Percentiles rank a stretch among this genome's conserved stretches.
Evolutionary conservation across 35 echinoderm and acorn worm species (phyloP).

Genomic region (Eucidaris tribuloides): DNA sequence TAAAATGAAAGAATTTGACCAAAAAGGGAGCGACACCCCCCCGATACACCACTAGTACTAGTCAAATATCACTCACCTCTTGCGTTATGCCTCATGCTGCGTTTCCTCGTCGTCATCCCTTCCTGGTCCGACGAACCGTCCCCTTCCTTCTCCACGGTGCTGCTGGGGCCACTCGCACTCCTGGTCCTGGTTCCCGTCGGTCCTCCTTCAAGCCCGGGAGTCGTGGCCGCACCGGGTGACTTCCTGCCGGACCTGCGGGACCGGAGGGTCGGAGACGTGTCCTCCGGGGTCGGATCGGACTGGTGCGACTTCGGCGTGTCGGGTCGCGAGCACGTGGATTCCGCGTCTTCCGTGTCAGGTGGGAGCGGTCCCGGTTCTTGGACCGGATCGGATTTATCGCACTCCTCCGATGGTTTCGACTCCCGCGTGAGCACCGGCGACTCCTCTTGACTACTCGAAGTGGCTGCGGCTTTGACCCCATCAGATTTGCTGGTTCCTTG

Average conservation of each 20-base stretch:
- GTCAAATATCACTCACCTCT: constrained; percentile 8
- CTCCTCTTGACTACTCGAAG: no score
- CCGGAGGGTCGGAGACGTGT: constrained; percentile 1
- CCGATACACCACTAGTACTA: no score
- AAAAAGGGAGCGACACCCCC: no score
- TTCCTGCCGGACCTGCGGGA: background rate
- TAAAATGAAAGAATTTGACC: no score
- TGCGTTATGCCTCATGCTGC: constrained; percentile 9
- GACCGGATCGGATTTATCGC: no score
- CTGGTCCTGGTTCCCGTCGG: constrained; percentile 13
- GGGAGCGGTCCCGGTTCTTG: no score
- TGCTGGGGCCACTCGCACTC: background rate
- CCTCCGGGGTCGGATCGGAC: background rate
- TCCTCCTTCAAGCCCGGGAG: constrained; percentile 8
- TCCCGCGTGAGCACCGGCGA: no score
- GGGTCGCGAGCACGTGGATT: background rate
- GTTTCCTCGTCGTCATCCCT: constrained; percentile 3
- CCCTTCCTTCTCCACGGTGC: background rate
- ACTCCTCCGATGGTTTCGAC: no score
- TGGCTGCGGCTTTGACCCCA: no score
- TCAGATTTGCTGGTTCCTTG: no score
- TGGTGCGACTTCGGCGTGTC: background rate
- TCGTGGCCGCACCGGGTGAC: constrained; percentile 4
- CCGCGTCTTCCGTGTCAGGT: constrained; percentile 1
- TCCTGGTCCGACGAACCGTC: constrained; percentile 11